Conservation (phyloP, 1,140 invertebrate genomes). For the Belonocnema kinseyi region DNA sequence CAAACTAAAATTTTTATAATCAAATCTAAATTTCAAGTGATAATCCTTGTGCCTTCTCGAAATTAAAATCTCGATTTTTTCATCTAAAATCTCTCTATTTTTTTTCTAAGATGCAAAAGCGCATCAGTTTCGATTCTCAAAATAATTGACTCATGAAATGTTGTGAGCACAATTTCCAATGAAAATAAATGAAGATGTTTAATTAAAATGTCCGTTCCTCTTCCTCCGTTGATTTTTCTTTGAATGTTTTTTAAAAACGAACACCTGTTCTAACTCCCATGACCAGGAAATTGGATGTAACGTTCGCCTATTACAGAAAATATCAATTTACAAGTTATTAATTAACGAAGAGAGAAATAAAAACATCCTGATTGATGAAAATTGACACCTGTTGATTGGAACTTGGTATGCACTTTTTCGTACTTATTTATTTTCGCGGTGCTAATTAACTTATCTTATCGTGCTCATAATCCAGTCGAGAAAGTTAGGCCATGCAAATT, state of each 20-base stretch:
- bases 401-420: slow-evolving; percentile 9
- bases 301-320: too few relatives aligned
- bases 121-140: background rate
- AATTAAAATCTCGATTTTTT: background rate
- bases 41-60: slow-evolving; percentile 25
- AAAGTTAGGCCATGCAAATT: slow-evolving; percentile 57
- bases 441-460: slow-evolving; percentile 31
- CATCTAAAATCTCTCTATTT: too few relatives aligned
- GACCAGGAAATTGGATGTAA: too few relatives aligned
- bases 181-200: background rate
- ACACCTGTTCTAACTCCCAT: too few relatives aligned
- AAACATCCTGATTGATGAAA: background rate
- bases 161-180: slow-evolving; percentile 1
- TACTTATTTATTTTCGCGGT: slow-evolving; percentile 1
- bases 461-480: slow-evolving; percentile 43
- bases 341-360: background rate
- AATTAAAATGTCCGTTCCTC: background rate
- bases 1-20: slow-evolving; percentile 26
- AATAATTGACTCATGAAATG: background rate
- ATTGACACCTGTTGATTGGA: background rate
- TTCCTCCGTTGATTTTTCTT: background rate
- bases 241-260: too few relatives aligned
- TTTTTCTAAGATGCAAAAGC: too few relatives aligned
- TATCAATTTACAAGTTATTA: too few relatives aligned
- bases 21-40: slow-evolving; percentile 14